phyloP scores from a whole-genome alignment of 2,797 vertebrate genomes.

The Danio jaintianensis region DNA sequence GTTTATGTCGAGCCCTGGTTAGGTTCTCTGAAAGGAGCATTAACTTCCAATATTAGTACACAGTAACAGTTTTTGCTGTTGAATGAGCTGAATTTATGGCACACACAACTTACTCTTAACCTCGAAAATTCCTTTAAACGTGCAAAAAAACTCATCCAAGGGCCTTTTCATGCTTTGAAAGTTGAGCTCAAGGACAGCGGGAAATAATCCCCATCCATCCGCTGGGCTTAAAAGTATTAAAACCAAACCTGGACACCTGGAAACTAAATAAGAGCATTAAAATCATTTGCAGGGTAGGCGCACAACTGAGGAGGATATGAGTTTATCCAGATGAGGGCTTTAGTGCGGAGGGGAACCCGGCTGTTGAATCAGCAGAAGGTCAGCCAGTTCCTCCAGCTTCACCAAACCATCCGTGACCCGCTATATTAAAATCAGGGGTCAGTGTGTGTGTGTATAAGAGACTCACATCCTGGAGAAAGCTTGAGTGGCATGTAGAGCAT shows the following conservation, averaged over 20 bases:
- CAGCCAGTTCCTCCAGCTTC: slow-evolving; percentile 36
- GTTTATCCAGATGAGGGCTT: slow-evolving; percentile 40
- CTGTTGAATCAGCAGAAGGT: slow-evolving; percentile 29
- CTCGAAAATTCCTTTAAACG: not conserved
- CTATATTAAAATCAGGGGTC: slow-evolving; percentile 27
- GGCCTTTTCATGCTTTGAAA: slow-evolving; percentile 23
- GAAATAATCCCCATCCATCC: slow-evolving; percentile 35
- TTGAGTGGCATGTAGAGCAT: slow-evolving; percentile 12
- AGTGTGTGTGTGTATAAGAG: not conserved
- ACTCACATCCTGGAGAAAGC: slow-evolving; percentile 40
- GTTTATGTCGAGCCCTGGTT: no score
- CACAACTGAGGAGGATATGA: slow-evolving; percentile 34
- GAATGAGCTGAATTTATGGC: not conserved
- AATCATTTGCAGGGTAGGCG: slow-evolving; percentile 12
- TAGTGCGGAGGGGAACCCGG: not conserved
- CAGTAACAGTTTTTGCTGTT: not conserved
- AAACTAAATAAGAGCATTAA: slow-evolving; percentile 55
- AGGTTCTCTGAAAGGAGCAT: no score
- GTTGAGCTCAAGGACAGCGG: slow-evolving; percentile 20
- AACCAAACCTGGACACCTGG: slow-evolving; percentile 53
- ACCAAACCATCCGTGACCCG: not conserved
- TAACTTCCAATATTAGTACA: not conserved
- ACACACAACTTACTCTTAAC: not conserved
- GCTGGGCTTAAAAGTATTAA: slow-evolving; percentile 29
- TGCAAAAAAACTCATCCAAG: not conserved